phyloP scores from a whole-genome alignment of 2,888 invertebrate genomes.

The Dryomyza anilis region DNA sequence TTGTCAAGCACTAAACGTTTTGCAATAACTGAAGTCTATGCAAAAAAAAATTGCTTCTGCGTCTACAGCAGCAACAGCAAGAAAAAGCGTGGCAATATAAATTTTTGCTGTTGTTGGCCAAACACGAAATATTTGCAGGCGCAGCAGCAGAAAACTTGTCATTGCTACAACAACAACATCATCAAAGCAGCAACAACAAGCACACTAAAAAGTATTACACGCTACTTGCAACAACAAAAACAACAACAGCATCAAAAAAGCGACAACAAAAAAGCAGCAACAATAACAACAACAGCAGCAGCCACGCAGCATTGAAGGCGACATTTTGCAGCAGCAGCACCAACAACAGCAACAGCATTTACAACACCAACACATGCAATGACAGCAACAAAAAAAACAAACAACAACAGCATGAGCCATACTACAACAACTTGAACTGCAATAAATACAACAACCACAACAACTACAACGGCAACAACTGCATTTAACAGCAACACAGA shows the following conservation, averaged over 20 bases:
- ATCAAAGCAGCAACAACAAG: conserved; percentile 9
- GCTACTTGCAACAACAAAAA: not conserved
- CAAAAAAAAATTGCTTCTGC: too few relatives aligned
- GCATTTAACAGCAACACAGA: not conserved
- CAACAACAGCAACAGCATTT: not conserved
- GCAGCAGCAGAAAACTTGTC: conserved; percentile 26
- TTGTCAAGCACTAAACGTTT: too few relatives aligned
- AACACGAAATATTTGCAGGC: too few relatives aligned
- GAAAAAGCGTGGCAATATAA: too few relatives aligned
- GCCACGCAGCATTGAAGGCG: not conserved
- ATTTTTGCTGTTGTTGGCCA: too few relatives aligned
- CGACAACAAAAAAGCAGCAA: conserved; percentile 10
- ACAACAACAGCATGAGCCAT: not conserved
- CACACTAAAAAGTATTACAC: not conserved
- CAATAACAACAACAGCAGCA: conserved; percentile 14
- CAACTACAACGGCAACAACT: conserved; percentile 1
- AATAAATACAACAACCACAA: not conserved
- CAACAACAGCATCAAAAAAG: not conserved
- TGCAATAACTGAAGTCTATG: too few relatives aligned
- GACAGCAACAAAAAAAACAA: not conserved
- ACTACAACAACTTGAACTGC: not conserved
- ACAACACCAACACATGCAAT: not conserved
- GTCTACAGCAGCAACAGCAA: not conserved
- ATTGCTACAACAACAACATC: not conserved
- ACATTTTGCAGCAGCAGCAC: conserved; percentile 11